A percentile compares a stretch with the other conserved stretches of the same genome.
Evolutionary conservation across 2,888 invertebrate species (phyloP).

Genomic region (Geophilus truncorum): DNA sequence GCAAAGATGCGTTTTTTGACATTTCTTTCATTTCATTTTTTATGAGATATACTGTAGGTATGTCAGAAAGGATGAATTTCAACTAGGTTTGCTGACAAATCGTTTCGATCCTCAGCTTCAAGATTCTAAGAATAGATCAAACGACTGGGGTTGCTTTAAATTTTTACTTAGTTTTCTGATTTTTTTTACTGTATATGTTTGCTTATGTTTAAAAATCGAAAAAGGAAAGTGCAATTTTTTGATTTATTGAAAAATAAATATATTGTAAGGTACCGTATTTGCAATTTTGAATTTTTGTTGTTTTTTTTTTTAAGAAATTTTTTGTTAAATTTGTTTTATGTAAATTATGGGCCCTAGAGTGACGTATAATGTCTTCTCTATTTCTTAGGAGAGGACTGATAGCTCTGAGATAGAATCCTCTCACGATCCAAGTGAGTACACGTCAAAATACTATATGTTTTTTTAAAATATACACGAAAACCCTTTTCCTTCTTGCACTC

Average conservation of each 20-base stretch:
- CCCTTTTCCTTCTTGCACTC: background rate
- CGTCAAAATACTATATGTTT: constrained; percentile 3
- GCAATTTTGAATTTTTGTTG: background rate
- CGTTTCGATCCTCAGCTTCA: background rate
- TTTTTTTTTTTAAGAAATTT: background rate
- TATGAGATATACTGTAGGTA: background rate
- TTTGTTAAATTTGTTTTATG: background rate
- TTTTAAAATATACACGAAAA: background rate
- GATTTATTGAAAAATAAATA: background rate
- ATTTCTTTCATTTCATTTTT: background rate
- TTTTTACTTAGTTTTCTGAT: background rate
- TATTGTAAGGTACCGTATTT: background rate
- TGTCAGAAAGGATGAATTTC: background rate
- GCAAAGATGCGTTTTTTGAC: background rate
- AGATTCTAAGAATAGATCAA: background rate
- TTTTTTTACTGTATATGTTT: background rate
- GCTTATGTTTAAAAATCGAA: background rate
- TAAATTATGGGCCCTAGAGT: constrained; percentile 4
- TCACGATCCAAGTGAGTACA: constrained; percentile 21
- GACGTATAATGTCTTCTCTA: constrained; percentile 25
- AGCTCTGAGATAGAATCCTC: constrained; percentile 27
- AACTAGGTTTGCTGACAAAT: background rate
- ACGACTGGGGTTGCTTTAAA: background rate
- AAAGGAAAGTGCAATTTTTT: background rate
- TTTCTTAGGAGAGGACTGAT: constrained; percentile 24